Evolutionary conservation across 23 tunicate species (phyloP).

Genomic region (Oikopleura vanhoeffeni): DNA sequence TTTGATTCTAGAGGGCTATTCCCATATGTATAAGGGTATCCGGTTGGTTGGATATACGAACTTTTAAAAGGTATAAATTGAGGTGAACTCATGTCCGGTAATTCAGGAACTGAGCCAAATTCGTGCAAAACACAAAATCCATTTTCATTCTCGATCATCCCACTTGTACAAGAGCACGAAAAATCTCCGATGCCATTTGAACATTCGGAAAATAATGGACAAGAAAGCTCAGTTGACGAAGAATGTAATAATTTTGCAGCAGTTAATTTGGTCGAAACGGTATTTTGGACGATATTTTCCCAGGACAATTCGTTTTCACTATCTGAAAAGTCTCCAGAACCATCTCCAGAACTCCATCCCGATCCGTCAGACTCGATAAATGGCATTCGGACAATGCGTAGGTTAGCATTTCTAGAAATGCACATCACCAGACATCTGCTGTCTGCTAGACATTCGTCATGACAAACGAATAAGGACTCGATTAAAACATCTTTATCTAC

Average conservation of each 20-base stretch:
- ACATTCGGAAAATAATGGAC: background rate
- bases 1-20: background rate
- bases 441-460: background rate
- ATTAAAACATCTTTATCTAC: background rate
- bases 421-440: background rate
- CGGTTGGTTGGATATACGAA: background rate
- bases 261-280: background rate
- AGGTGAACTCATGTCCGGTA: background rate
- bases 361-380: background rate
- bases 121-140: background rate
- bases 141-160: background rate
- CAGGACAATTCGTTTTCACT: background rate
- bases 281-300: background rate
- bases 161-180: background rate
- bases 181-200: background rate
- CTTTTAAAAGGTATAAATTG: background rate
- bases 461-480: background rate
- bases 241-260: background rate
- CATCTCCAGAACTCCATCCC: background rate
- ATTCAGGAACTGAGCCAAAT: background rate
- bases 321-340: background rate
- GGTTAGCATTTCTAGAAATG: background rate
- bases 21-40: background rate
- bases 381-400: background rate
- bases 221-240: background rate